Evolutionary conservation across 2,888 invertebrate genomes (phyloP).

Genomic region (Diarsia rubi): DNA sequence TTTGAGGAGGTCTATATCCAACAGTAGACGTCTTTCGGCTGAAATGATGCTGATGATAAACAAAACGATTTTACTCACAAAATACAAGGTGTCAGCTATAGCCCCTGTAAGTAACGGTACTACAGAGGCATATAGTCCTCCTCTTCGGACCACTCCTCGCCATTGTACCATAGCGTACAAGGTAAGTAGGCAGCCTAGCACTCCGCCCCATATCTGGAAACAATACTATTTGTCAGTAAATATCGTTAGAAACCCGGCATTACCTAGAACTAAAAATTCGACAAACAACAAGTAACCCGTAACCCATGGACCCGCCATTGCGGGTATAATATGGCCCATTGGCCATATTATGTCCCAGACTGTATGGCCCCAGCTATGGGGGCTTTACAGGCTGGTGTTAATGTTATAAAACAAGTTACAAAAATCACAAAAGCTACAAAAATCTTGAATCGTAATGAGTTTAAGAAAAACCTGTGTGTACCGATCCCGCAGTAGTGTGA

Average conservation of each 20-base stretch:
- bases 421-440: no score
- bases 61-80: conserved; percentile 76
- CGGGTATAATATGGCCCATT: no score
- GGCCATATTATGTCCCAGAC: no score
- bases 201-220: conserved; percentile 81
- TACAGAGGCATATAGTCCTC: conserved; percentile 74
- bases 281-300: neutral
- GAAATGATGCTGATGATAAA: no score
- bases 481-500: neutral
- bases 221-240: neutral
- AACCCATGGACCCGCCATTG: no score
- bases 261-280: neutral
- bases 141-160: conserved; percentile 80
- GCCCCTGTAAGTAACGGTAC: conserved; percentile 77
- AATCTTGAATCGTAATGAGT: neutral
- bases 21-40: no score
- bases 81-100: conserved; percentile 82
- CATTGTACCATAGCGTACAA: conserved; percentile 80
- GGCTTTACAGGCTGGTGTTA: neutral
- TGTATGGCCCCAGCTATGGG: neutral
- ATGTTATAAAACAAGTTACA: no score
- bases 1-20: no score
- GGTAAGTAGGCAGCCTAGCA: conserved; percentile 75
- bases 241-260: neutral
- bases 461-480: neutral